These are phyloP conservation scores for Gonocerus acuteangulatus DNA, from an alignment of 2,888 invertebrate species.

Conservation along the genomic window DNA sequence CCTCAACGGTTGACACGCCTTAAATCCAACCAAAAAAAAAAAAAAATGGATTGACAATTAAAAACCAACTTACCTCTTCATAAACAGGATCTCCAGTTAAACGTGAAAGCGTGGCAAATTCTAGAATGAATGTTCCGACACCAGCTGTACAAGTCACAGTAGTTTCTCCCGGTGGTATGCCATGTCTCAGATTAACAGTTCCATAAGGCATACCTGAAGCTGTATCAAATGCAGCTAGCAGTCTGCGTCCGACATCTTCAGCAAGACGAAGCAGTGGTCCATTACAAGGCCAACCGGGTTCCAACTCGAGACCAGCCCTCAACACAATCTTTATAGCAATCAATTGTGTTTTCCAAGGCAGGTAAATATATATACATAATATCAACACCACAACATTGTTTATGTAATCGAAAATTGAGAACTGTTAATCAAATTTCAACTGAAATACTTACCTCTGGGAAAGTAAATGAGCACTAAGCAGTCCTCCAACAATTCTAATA, in stretches of 20 bases:
- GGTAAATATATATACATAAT: too few species aligned
- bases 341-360: conserved; percentile 11
- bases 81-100: conserved; percentile 90
- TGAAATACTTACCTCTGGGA: conserved; percentile 57
- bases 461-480: conserved; percentile 90
- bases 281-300: conserved; percentile 95
- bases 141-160: conserved; percentile 96
- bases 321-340: conserved; percentile 27
- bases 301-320: conserved; percentile 69
- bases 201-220: conserved; percentile 96
- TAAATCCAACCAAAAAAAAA: too few species aligned
- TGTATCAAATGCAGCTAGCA: conserved; percentile 85
- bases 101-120: conserved; percentile 88
- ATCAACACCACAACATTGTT: too few species aligned
- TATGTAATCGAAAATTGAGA: too few species aligned
- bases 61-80: conserved; percentile 85
- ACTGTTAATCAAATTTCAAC: too few species aligned
- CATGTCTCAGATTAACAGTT: conserved; percentile 83
- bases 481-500: conserved; percentile 92
- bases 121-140: conserved; percentile 92
- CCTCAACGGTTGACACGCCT: too few species aligned
- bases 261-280: conserved; percentile 88
- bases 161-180: conserved; percentile 91
- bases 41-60: too few species aligned
- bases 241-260: conserved; percentile 84